Evolutionary conservation across 2,888 invertebrate genomes (phyloP).

Genomic region (Colletes collaris): DNA sequence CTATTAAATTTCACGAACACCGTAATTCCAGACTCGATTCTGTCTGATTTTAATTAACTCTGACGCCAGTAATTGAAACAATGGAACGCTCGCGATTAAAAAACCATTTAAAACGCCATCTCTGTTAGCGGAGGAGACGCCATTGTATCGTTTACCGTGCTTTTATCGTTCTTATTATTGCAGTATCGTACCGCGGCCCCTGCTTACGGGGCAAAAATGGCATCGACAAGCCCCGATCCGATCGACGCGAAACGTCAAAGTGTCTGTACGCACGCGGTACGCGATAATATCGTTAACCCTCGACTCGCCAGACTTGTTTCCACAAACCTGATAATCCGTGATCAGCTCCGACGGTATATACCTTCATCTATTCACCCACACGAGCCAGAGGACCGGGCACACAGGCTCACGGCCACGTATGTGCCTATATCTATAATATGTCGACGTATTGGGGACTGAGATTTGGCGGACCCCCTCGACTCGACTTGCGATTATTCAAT

Average conservation of each 20-base stretch:
- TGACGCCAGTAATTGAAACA: slow-evolving; percentile 9
- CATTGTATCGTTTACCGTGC: slow-evolving; percentile 4
- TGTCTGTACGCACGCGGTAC: slow-evolving; percentile 43
- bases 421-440: slow-evolving; percentile 69
- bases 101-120: too few species aligned
- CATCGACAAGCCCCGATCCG: slow-evolving; percentile 38
- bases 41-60: background rate
- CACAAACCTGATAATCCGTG: slow-evolving; percentile 67
- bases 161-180: slow-evolving; percentile 7
- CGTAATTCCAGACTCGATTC: too few species aligned
- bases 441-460: slow-evolving; percentile 81
- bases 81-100: background rate
- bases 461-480: slow-evolving; percentile 82
- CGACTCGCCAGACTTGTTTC: slow-evolving; percentile 60
- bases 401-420: slow-evolving; percentile 28
- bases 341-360: slow-evolving; percentile 55
- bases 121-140: too few species aligned
- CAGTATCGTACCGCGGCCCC: background rate
- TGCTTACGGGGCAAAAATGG: slow-evolving; percentile 21
- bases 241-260: slow-evolving; percentile 60
- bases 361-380: slow-evolving; percentile 13
- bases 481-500: slow-evolving; percentile 84
- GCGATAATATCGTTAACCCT: slow-evolving; percentile 66
- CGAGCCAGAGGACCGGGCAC: slow-evolving; percentile 3
- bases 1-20: too few species aligned